Conservation (phyloP, 1,140 invertebrate species). For the Drosophila baimaii region DNA sequence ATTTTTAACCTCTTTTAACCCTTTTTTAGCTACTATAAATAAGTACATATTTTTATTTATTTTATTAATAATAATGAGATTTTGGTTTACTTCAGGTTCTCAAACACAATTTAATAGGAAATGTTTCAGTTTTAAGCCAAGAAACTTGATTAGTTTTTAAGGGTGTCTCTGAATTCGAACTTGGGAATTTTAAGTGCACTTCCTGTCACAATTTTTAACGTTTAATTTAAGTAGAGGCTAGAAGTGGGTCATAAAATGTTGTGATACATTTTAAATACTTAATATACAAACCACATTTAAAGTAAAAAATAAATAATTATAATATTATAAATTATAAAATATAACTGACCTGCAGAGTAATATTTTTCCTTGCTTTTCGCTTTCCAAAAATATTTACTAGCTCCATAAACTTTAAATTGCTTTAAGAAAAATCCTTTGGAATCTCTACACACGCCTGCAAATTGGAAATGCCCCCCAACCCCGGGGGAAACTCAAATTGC, state of each 20-base stretch:
- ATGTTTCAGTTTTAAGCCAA: too few relatives aligned
- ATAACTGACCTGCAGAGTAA: background rate
- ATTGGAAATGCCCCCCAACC: background rate
- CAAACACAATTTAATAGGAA: too few relatives aligned
- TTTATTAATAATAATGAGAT: background rate
- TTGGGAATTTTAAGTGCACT: background rate
- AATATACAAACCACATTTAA: background rate
- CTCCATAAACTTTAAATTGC: background rate
- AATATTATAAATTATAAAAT: background rate
- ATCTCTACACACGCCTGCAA: background rate
- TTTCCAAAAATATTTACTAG: background rate
- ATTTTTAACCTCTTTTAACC: background rate
- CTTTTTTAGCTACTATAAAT: background rate
- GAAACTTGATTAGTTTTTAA: too few relatives aligned
- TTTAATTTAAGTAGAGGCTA: background rate
- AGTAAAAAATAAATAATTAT: too few relatives aligned
- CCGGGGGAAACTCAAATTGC: slow-evolving; percentile 20
- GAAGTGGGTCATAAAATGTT: background rate
- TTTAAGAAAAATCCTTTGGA: background rate
- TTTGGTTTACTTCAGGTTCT: too few relatives aligned
- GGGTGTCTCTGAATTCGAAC: too few relatives aligned
- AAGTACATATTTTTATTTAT: background rate
- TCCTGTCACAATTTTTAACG: background rate
- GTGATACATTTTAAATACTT: background rate
- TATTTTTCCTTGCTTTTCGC: background rate